A percentile compares a stretch with the other conserved stretches of the same genome.
Conservation (phyloP, 2,797 vertebrate genomes). For the Lophotriccus pileatus region DNA sequence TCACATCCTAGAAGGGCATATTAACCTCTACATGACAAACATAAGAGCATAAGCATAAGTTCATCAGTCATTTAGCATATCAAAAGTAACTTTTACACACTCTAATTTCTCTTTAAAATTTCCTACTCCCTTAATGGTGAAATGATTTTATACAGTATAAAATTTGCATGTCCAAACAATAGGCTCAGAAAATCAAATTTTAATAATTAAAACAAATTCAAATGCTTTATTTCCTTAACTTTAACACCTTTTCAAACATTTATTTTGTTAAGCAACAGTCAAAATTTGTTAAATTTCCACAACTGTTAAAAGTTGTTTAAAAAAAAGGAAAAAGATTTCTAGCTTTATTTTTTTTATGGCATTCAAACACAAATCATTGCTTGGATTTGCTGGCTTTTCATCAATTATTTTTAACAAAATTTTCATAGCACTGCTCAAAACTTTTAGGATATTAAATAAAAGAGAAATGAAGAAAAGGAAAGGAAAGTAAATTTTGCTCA, state of each 20-base stretch:
- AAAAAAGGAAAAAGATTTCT: background rate
- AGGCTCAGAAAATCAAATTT: background rate
- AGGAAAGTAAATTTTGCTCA: background rate
- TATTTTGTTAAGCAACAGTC: background rate
- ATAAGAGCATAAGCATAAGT: background rate
- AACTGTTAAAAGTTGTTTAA: background rate
- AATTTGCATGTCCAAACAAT: background rate
- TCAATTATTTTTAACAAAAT: background rate
- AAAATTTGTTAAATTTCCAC: background rate
- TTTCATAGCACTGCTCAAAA: background rate
- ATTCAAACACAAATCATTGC: background rate
- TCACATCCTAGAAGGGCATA: background rate
- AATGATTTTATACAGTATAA: background rate
- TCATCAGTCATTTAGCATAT: background rate
- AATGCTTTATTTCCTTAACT: background rate
- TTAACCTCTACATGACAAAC: background rate
- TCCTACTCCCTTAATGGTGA: background rate
- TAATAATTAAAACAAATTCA: background rate
- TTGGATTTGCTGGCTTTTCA: background rate
- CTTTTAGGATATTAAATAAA: background rate
- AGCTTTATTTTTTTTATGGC: background rate
- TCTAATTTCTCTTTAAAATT: background rate
- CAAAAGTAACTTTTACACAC: background rate
- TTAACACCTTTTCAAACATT: background rate
- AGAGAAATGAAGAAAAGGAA: background rate